Base-by-base conservation (phyloP, 2,797 vertebrate genomes). In the Falco naumanni region DNA sequence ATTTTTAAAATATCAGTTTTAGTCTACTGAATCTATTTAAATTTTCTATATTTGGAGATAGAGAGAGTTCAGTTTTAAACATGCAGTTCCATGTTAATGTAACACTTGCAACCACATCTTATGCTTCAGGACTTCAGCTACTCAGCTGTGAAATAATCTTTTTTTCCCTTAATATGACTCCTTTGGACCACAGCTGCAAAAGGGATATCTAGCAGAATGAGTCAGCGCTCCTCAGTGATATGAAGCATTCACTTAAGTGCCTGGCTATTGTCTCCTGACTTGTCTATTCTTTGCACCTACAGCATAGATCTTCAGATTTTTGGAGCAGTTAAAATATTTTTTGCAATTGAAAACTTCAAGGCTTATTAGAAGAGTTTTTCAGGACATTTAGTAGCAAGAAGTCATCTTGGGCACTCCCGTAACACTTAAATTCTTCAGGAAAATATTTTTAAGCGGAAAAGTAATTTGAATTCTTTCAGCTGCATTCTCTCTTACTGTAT, bases 111-210 rank as follows among this genome's bases (percentile, higher is more conserved):
- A 70, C 51, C 71, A 66, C 41, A 89, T 77, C 94, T 77, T 65
- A 70, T 45, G 57, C 71, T 77, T 82, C 51, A 74, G 26, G 68
- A 83, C 43, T 91, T 59, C 25, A 66, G 56, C 64, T 82, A 87
- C 39, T 80, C 89, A 66, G 43, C 60, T 92, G 87, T 87, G 91
- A 95, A 95, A 89, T 77, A 61, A 87, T 47, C 63, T 74, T 87
- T 92, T 89, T 89, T 78, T 7, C 54, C 78, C 43, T 91, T 77
- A 87, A 66, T 51, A 63, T 6, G 51, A 70, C 63, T 92, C 34
- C 51, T 87, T 43, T 48, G 68, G 84, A 95, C 33, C 79, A 85
- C 75, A 93, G 68, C 71, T 91, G 84, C 60, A 85, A 59, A 90
- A 95, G 31, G 22, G 31, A 1, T 63, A 91, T 33, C 71, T 51